phyloP scores from a whole-genome alignment of 1,140 invertebrate species.

The Teleogryllus occipitalis region DNA sequence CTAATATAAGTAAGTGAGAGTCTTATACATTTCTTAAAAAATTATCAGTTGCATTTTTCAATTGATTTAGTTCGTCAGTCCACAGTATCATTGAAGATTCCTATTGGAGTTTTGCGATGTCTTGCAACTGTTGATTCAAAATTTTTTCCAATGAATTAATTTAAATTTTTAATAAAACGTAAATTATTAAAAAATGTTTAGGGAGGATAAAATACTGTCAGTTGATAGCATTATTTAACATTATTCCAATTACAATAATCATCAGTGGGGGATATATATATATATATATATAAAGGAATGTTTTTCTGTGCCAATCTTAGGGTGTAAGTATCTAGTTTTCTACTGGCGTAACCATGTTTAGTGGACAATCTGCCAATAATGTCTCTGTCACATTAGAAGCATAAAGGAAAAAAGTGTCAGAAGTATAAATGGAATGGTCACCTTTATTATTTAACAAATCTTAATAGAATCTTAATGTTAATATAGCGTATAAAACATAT shows the following conservation, averaged over 20 bases:
- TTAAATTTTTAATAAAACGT: no score
- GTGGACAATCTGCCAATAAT: conserved; percentile 15
- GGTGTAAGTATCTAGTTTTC: conserved; percentile 23
- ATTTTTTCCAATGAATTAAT: no score
- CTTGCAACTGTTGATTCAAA: no score
- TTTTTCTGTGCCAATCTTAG: conserved; percentile 22
- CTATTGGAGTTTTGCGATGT: no score
- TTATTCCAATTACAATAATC: not conserved
- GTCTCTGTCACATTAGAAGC: not conserved
- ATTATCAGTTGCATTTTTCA: no score
- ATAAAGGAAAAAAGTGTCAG: not conserved
- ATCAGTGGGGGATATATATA: conserved; percentile 7
- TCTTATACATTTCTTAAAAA: no score
- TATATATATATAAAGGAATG: conserved; percentile 14
- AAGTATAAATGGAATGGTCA: conserved; percentile 11
- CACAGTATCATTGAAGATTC: no score
- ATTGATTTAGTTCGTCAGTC: no score
- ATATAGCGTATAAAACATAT: conserved; percentile 17
- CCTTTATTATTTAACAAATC: conserved; percentile 8
- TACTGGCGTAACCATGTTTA: conserved; percentile 20
- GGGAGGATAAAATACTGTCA: no score
- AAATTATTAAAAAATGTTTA: no score
- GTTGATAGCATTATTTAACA: not conserved
- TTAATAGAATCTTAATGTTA: conserved; percentile 14
- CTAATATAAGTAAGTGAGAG: no score